Evolutionary conservation across 2,888 invertebrate species (phyloP).

Genomic region (Cetonia aurata): DNA sequence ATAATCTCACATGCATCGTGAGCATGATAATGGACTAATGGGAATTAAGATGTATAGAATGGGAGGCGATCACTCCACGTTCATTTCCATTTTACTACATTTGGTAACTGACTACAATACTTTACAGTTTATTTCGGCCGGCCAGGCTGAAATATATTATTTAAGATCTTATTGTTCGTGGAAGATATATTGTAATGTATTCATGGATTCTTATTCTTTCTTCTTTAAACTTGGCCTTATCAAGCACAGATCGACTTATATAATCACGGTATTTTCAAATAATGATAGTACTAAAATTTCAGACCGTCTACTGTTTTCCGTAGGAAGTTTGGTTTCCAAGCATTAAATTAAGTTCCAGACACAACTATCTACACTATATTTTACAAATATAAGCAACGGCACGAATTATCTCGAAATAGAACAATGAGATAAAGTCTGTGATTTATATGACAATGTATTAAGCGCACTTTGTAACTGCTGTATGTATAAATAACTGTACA

Average conservation of each 20-base stretch:
- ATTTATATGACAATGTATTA: constrained; percentile 30
- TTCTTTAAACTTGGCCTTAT: no score
- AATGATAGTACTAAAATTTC: constrained; percentile 13
- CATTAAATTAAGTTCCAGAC: constrained; percentile 22
- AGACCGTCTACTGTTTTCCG: constrained; percentile 3
- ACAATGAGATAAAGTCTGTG: constrained; percentile 31
- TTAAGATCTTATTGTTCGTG: no score
- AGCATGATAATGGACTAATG: constrained; percentile 17
- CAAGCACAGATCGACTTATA: no score
- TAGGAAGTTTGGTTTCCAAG: constrained; percentile 18
- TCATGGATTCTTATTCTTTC: no score
- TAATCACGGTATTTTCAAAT: no score
- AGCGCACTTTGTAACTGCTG: constrained; percentile 18
- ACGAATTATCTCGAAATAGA: constrained; percentile 28
- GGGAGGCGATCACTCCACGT: no score
- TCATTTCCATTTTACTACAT: no score
- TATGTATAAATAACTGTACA: constrained; percentile 24
- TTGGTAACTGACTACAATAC: no score
- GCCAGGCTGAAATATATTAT: no score
- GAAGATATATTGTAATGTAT: no score
- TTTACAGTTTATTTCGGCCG: no score
- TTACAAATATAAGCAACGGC: constrained; percentile 26
- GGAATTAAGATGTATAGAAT: neutral
- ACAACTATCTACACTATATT: constrained; percentile 29
- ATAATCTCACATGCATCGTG: constrained; percentile 24